Evolutionary conservation across 2,797 vertebrate species (phyloP), one percentile per base, ranked within the genome.

Genomic region (Australoheros facetus): DNA sequence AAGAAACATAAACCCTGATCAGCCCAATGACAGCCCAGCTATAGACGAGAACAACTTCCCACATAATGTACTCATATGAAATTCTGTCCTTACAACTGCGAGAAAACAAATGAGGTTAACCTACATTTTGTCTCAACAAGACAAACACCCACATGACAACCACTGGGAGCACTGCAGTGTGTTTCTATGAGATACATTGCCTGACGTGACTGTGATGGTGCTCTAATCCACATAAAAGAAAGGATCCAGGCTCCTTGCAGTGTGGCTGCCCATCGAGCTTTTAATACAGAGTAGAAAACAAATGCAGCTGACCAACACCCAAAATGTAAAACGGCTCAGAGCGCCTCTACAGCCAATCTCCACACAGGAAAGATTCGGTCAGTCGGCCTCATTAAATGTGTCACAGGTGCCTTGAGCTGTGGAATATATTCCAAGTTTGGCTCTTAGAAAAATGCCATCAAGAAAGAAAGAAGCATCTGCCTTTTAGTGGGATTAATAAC

Each of bases 121-220:
- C 64, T 69, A 88, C 89, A 87, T 92, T 90, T 75, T 4, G 7
- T 55, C 66, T 82, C 14, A 26, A 51, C 64, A 69, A 69, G 64
- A 51, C 64, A 48, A 78, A 83, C 88, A 70, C 79, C 88, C 85
- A 84, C 87, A 82, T 64, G 81, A 83, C 85, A 82, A 75, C 76
- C 80, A 10, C 4, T 72, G 56, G 3, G 30, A 59, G 73, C 16
- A 54, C 7, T 5, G 66, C 79, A 45, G 70, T 53, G 64, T 1
- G 19, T 17, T 76, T 60, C 56, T 48, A 34, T 28, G 57, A 16
- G 55, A 37, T 69, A 32, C 13, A 51, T 51, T 69, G 42, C 17
- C 77, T 81, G 76, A 76, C 51, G 37, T 12, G 66, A 76, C 8
- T 51, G 4, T 14, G 79, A 58, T 23, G 1, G 34, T 28, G 11